Conservation (phyloP, 2,888 invertebrate species). For the Acrocera orbiculus region DNA sequence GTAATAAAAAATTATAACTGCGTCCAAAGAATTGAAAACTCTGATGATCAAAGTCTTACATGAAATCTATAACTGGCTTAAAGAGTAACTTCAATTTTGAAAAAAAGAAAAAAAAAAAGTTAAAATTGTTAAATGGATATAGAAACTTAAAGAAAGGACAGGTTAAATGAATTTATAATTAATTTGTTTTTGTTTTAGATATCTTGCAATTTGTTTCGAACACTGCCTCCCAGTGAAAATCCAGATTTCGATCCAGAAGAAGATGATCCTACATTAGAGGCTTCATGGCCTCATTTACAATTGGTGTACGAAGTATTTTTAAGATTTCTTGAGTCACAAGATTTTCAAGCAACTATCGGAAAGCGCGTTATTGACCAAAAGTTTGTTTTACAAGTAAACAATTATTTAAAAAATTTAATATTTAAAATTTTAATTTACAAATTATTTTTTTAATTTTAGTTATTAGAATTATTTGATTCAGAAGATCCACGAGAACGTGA, state of each 20-base stretch:
- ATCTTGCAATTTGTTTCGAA: conserved; percentile 73
- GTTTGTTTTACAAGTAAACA: conserved; percentile 69
- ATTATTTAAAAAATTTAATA: conserved; percentile 12
- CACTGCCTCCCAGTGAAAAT: conserved; percentile 70
- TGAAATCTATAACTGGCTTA: too few relatives aligned
- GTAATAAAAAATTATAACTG: too few relatives aligned
- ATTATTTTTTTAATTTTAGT: conserved; percentile 31
- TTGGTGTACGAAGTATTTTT: conserved; percentile 58
- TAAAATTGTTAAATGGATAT: too few relatives aligned
- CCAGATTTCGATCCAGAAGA: conserved; percentile 89
- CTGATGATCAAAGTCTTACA: too few relatives aligned
- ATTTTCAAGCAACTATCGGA: conserved; percentile 81
- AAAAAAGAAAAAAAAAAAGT: too few relatives aligned
- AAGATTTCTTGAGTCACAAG: conserved; percentile 75
- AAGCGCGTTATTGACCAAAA: conserved; percentile 91
- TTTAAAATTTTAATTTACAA: background rate
- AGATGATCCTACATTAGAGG: conserved; percentile 89
- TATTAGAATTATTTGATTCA: conserved; percentile 90
- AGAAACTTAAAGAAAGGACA: too few relatives aligned
- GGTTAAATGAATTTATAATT: too few relatives aligned
- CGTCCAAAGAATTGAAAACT: too few relatives aligned
- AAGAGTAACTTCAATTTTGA: too few relatives aligned
- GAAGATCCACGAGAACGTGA: conserved; percentile 94
- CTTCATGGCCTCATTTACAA: conserved; percentile 87
- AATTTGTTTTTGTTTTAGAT: conserved; percentile 37